These are phyloP conservation scores for Sebastes hopkinsi DNA, from an alignment of 2,797 vertebrate species.

Conservation along the genomic window DNA sequence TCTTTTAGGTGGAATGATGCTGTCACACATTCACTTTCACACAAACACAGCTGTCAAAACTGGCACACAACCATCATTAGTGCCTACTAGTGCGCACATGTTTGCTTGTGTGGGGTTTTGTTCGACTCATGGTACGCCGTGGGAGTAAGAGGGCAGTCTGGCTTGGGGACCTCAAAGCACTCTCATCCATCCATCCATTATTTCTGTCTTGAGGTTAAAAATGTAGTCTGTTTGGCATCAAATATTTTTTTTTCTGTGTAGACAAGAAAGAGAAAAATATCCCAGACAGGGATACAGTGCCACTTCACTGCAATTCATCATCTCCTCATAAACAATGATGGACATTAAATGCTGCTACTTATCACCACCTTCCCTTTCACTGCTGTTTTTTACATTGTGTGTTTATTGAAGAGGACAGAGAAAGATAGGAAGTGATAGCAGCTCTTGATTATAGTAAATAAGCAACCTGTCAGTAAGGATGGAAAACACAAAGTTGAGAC, in stretches of 20 bases:
- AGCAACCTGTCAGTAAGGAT: background rate
- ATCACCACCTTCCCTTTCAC: background rate
- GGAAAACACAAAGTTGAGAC: background rate
- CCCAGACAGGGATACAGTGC: background rate
- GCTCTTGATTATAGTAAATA: background rate
- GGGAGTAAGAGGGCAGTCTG: slow-evolving; percentile 39
- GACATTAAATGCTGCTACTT: background rate
- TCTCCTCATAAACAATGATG: background rate
- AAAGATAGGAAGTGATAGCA: background rate
- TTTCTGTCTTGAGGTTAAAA: slow-evolving; percentile 34
- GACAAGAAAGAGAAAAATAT: background rate
- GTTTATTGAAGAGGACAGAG: background rate
- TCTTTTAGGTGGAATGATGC: background rate
- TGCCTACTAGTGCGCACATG: slow-evolving; percentile 17
- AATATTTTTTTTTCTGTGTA: background rate
- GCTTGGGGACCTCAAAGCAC: slow-evolving; percentile 13
- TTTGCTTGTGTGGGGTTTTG: slow-evolving; percentile 41
- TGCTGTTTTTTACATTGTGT: background rate
- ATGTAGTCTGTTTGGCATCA: slow-evolving; percentile 18
- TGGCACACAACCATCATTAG: slow-evolving; percentile 59
- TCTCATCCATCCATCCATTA: slow-evolving; percentile 44
- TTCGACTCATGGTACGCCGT: slow-evolving; percentile 6
- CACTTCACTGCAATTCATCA: background rate
- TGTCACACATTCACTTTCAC: slow-evolving; percentile 12
- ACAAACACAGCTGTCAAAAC: slow-evolving; percentile 67